Percentiles rank a stretch among this genome's conserved stretches.
Conservation (phyloP, 2,797 vertebrate genomes). For the Hipposideros larvatus region DNA sequence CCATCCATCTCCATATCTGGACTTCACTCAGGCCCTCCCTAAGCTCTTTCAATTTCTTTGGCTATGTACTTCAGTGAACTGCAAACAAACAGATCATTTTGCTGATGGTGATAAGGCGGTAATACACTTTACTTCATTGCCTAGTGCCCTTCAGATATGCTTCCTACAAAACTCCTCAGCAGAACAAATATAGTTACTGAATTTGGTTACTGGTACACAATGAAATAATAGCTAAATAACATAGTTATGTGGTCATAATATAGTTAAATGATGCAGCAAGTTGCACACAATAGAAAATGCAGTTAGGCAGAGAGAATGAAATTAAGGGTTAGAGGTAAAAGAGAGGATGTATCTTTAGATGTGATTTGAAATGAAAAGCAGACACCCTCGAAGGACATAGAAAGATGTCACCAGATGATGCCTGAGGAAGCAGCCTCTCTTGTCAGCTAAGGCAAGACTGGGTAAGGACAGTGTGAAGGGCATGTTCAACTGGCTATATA, state of each 20-base stretch:
- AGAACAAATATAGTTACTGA: conserved; percentile 83
- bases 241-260: conserved; percentile 79
- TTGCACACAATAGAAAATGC: conserved; percentile 83
- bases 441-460: conserved; percentile 26
- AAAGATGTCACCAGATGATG: conserved; percentile 59
- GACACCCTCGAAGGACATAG: conserved; percentile 67
- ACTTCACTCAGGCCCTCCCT: conserved; percentile 46
- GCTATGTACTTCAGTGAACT: conserved; percentile 80
- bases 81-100: conserved; percentile 82
- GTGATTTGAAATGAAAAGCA: conserved; percentile 79
- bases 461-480: conserved; percentile 23
- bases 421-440: background rate
- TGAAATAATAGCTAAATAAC: conserved; percentile 83
- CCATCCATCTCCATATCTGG: conserved; percentile 73
- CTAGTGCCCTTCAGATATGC: conserved; percentile 81
- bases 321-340: conserved; percentile 68
- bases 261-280: conserved; percentile 81
- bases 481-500: background rate
- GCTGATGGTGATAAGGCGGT: conserved; percentile 74
- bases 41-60: conserved; percentile 76
- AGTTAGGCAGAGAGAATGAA: conserved; percentile 83
- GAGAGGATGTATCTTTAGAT: conserved; percentile 71
- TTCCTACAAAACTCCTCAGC: conserved; percentile 77
- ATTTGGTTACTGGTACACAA: conserved; percentile 84
- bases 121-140: conserved; percentile 82